phyloP scores from a whole-genome alignment of 2,888 invertebrate species.

The Scaptomyza reducta region DNA sequence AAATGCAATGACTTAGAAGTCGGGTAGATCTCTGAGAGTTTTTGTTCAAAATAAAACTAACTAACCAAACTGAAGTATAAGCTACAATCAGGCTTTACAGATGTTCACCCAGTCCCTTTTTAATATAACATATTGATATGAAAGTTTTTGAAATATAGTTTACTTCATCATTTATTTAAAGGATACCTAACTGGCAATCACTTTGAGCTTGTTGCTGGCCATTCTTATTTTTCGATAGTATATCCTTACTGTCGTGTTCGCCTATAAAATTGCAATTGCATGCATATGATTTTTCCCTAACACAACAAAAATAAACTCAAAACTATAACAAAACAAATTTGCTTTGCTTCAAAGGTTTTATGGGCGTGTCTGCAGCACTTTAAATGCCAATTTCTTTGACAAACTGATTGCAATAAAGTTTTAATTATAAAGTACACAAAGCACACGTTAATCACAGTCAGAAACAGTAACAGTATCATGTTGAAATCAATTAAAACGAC shows the following conservation, averaged over 20 bases:
- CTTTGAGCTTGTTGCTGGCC: not conserved
- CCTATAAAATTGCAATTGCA: constrained; percentile 45
- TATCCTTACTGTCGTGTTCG: constrained; percentile 24
- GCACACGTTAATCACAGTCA: constrained; percentile 5
- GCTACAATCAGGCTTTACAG: no score
- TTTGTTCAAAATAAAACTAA: no score
- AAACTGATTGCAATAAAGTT: constrained; percentile 38
- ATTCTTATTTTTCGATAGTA: constrained; percentile 2
- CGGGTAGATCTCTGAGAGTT: no score
- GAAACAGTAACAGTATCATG: not conserved
- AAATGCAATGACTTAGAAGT: rapidly evolving
- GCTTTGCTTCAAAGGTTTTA: not conserved
- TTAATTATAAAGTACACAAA: constrained; percentile 17
- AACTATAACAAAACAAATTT: constrained; percentile 51
- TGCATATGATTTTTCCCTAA: constrained; percentile 33
- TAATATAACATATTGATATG: no score
- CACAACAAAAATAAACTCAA: constrained; percentile 48
- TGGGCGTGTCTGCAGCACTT: constrained; percentile 14
- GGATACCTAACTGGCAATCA: constrained; percentile 4
- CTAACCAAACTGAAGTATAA: no score
- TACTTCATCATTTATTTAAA: not conserved
- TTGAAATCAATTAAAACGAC: not conserved
- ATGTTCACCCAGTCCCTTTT: no score
- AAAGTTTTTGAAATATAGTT: no score
- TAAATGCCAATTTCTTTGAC: constrained; percentile 29